A percentile compares a stretch with the other conserved stretches of the same genome.
phyloP scores from a whole-genome alignment of 2,797 vertebrate genomes.

The Phyllotis vaccarum region DNA sequence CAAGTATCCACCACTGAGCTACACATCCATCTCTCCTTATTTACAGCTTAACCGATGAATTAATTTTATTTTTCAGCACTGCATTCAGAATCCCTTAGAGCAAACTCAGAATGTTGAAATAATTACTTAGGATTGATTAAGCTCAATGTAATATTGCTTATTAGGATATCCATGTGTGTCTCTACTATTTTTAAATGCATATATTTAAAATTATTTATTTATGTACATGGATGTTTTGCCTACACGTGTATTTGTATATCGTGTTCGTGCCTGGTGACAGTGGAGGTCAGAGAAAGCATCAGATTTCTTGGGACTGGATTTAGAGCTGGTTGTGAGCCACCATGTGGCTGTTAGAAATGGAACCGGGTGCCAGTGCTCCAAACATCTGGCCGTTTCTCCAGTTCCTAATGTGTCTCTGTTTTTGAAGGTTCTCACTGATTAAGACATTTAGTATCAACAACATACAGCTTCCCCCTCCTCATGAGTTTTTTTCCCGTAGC shows the following conservation, averaged over 20 bases:
- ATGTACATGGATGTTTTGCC: not conserved
- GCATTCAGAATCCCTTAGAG: not conserved
- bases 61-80: not conserved
- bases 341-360: not conserved
- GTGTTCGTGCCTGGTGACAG: not conserved
- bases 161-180: not conserved
- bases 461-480: not conserved
- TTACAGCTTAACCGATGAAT: not conserved
- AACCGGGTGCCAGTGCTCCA: not conserved
- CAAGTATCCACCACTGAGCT: not conserved
- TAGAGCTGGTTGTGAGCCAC: not conserved
- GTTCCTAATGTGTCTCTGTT: not conserved
- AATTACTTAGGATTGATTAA: conserved; percentile 8
- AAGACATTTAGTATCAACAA: conserved; percentile 33
- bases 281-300: not conserved
- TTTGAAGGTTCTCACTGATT: not conserved
- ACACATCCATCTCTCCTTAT: not conserved
- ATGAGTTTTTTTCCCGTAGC: not conserved
- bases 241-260: not conserved
- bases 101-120: conserved; percentile 18
- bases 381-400: not conserved
- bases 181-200: not conserved
- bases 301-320: not conserved
- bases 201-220: not conserved
- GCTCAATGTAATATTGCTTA: not conserved